phyloP scores from a whole-genome alignment of 1,140 invertebrate genomes.

The Drosophila watanabei region DNA sequence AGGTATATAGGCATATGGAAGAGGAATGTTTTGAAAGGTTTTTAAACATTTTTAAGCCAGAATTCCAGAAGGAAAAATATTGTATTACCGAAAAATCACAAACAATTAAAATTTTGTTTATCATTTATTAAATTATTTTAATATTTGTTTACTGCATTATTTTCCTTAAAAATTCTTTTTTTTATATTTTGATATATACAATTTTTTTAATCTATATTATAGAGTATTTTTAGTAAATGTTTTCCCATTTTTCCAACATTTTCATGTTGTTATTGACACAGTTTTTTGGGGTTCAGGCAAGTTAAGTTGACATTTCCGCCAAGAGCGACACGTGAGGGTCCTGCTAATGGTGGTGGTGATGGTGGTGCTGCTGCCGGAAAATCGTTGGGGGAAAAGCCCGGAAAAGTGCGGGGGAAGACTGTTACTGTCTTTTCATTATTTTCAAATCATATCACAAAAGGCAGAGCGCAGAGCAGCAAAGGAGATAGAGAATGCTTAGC shows the following conservation, averaged over 20 bases:
- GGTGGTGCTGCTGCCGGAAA: conserved; percentile 29
- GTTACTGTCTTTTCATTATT: conserved; percentile 76
- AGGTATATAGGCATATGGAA: not conserved
- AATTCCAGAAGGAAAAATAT: too few relatives aligned
- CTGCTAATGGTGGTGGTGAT: conserved; percentile 48
- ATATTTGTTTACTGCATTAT: not conserved
- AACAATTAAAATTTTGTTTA: not conserved
- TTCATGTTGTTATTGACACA: conserved; percentile 41
- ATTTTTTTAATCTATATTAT: too few relatives aligned
- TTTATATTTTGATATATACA: too few relatives aligned
- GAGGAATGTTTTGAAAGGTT: not conserved
- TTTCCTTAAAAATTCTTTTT: not conserved
- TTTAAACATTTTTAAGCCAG: not conserved
- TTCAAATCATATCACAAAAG: conserved; percentile 81
- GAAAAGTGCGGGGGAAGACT: conserved; percentile 16
- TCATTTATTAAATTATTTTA: not conserved
- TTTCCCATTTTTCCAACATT: conserved; percentile 2
- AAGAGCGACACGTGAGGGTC: conserved; percentile 35
- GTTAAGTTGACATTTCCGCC: conserved; percentile 81
- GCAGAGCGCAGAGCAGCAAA: conserved; percentile 2
- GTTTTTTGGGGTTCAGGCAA: conserved; percentile 53
- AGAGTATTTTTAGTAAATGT: not conserved
- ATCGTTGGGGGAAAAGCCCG: not conserved
- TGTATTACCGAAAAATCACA: too few relatives aligned
- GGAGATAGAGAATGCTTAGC: conserved; percentile 25